These are phyloP conservation scores for Trichogramma evanescens DNA, from an alignment of 2,888 invertebrate species.

Conservation along the genomic window DNA sequence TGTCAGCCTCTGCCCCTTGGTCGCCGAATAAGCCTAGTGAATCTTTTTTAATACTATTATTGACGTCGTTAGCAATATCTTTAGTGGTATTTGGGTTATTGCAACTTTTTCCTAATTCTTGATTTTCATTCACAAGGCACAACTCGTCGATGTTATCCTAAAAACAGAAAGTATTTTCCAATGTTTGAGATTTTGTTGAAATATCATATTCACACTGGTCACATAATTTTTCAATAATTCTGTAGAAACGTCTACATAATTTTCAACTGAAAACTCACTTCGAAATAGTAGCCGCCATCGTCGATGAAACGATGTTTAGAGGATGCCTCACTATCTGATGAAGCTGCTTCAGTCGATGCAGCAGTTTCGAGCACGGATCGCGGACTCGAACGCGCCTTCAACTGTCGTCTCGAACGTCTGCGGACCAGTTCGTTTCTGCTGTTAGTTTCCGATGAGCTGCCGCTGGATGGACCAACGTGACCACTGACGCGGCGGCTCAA, in stretches of 20 bases:
- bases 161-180: neutral
- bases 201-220: neutral
- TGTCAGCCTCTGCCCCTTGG: constrained; percentile 38
- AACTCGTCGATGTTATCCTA: constrained; percentile 45
- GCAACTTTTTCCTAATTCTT: neutral
- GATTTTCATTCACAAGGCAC: constrained; percentile 39
- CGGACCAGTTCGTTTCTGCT: constrained; percentile 6
- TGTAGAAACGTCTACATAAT: too few species aligned
- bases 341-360: neutral
- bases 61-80: too few species aligned
- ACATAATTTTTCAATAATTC: too few species aligned
- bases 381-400: neutral
- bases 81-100: too few species aligned
- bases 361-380: neutral
- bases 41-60: neutral
- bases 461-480: constrained; percentile 11
- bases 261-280: constrained; percentile 31
- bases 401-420: constrained; percentile 20
- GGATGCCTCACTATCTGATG: constrained; percentile 42
- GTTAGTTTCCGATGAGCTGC: neutral
- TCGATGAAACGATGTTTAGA: constrained; percentile 40
- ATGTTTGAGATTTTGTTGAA: neutral
- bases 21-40: constrained; percentile 26
- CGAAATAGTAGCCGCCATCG: constrained; percentile 47
- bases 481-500: constrained; percentile 17